Base-by-base conservation (phyloP, 2,797 vertebrate genomes). In the Megaceryle alcyon region DNA sequence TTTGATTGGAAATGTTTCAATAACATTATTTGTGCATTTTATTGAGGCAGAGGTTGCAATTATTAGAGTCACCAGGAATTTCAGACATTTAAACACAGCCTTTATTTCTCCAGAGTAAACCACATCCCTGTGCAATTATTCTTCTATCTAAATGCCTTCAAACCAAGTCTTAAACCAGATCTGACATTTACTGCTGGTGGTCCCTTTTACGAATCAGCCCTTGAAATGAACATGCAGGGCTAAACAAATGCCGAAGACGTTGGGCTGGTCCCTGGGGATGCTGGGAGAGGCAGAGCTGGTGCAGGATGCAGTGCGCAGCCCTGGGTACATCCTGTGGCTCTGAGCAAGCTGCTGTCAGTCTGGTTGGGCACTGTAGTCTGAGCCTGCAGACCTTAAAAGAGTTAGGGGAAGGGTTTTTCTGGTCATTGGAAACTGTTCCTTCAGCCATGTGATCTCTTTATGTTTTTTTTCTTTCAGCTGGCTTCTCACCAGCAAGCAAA, bases 1-100 rank as follows among this genome's bases (percentile, higher is more conserved):
- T 97, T 92, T 95, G 92, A 97, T 97, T 98, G 97, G 97, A 97
- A 97, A 96, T 72, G 80, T 95, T 98, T 98, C 96, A 97, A 79
- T 93, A 96, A 97, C 93, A 96, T 97, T 97, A 97, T 97, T 97
- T 97, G 93, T 95, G 92, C 97, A 81, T 98, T 98, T 98, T 98
- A 98, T 98, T 97, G 97, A 97, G 97, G 96, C 61, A 3, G 92
- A 98, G 93, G 96, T 97, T 98, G 94, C 95, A 97, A 97, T 98
- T 98, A 98, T 98, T 98, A 98, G 96, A 73, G 85, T 98, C 94
- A 96, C 96, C 91, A 97, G 91, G 97, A 97, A 98, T 98, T 97
- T 97, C 94, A 97, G 95, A 92, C 97, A 96, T 97, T 97, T 98
- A 98, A 98, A 97, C 94, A 96, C 90, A 98, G 97, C 84, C 92